phyloP scores from a whole-genome alignment of 2,113 vertebrate species.

The Actinemys pallida region DNA sequence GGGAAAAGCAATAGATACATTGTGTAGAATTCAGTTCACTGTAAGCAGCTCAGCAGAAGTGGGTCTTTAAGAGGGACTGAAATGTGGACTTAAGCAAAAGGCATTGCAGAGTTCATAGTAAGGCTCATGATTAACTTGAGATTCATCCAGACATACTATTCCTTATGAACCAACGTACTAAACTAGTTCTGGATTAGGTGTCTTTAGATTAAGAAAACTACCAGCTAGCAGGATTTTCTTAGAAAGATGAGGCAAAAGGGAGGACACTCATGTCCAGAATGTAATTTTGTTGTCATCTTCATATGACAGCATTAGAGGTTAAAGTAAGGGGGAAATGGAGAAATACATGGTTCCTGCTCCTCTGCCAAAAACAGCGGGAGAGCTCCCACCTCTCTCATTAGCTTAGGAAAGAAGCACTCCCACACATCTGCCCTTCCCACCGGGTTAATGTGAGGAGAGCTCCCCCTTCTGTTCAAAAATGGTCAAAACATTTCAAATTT shows the following conservation, averaged over 20 bases:
- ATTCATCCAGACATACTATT: neutral
- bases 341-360: too few relatives aligned
- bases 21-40: neutral
- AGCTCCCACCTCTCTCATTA: too few relatives aligned
- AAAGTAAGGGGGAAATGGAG: neutral
- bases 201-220: neutral
- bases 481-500: too few relatives aligned
- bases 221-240: neutral
- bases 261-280: neutral
- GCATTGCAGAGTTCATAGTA: neutral
- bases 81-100: neutral
- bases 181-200: neutral
- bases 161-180: neutral
- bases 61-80: too few relatives aligned
- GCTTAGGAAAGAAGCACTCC: too few relatives aligned
- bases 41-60: neutral
- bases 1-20: neutral
- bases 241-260: neutral
- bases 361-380: too few relatives aligned
- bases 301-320: neutral
- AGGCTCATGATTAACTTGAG: neutral
- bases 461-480: too few relatives aligned
- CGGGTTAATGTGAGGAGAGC: too few relatives aligned
- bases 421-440: too few relatives aligned
- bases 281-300: neutral